Conservation (phyloP, 23 tunicate species). For the Ciona savignyi region DNA sequence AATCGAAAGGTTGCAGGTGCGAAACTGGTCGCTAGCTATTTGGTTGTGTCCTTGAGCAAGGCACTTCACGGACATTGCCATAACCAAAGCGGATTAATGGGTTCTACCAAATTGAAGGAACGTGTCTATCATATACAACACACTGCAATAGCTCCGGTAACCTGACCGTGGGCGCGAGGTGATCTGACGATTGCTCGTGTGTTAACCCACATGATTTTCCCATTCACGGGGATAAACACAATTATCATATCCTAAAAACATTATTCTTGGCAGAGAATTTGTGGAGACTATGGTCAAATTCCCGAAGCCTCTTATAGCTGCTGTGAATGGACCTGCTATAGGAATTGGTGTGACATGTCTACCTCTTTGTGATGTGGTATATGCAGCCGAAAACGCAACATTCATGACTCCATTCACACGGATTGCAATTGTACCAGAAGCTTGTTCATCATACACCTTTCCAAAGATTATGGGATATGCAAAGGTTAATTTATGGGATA, state of each 20-base stretch:
- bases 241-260: neutral
- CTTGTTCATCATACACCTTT: conserved; percentile 66
- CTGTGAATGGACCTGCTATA: conserved; percentile 85
- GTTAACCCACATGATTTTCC: too few relatives aligned
- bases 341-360: conserved; percentile 62
- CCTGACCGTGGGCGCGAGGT: too few relatives aligned
- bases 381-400: conserved; percentile 31
- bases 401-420: conserved; percentile 62
- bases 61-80: too few relatives aligned
- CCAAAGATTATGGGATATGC: conserved; percentile 55
- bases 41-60: too few relatives aligned
- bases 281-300: conserved; percentile 40
- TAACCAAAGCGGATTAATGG: too few relatives aligned
- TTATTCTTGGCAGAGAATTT: conserved; percentile 13
- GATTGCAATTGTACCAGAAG: conserved; percentile 63
- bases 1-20: too few relatives aligned
- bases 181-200: too few relatives aligned
- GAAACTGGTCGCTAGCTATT: too few relatives aligned
- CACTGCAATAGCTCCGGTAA: too few relatives aligned
- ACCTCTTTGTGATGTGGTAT: conserved; percentile 51
- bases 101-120: too few relatives aligned
- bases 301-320: conserved; percentile 65
- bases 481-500: conserved; percentile 6
- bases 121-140: too few relatives aligned
- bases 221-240: too few relatives aligned